These are phyloP conservation scores for Phaethornis superciliosus DNA, from an alignment of 2,113 vertebrate genomes.

Conservation along the genomic window DNA sequence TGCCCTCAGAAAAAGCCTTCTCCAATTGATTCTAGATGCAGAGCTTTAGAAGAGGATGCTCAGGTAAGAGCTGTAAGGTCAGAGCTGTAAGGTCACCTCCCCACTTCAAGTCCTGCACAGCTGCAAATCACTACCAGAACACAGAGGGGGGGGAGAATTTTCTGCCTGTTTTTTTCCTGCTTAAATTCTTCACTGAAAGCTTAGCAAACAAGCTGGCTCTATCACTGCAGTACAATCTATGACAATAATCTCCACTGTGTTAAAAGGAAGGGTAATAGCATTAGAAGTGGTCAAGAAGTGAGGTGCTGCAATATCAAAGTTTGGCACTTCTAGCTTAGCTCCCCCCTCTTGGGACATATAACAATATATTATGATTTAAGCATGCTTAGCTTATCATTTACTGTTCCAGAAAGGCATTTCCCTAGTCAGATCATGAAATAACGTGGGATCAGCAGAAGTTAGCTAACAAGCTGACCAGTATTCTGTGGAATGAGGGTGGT, in stretches of 20 bases:
- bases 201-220: not conserved
- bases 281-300: not conserved
- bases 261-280: not conserved
- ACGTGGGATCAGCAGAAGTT: not conserved
- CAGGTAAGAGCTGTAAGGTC: no score
- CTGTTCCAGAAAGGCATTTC: not conserved
- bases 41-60: not conserved
- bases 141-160: fast-evolving
- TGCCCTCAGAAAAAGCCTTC: not conserved
- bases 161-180: not conserved
- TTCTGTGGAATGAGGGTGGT: no score
- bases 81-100: not conserved
- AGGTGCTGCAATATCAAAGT: not conserved
- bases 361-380: not conserved
- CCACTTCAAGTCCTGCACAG: not conserved
- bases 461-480: not conserved
- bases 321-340: not conserved
- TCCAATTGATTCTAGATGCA: not conserved
- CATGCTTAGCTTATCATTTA: not conserved
- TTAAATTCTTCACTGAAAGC: not conserved
- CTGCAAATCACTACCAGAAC: not conserved
- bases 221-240: not conserved
- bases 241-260: not conserved
- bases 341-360: not conserved
- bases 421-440: not conserved